phyloP scores from a whole-genome alignment of 2,888 invertebrate genomes.

The Pseudolycoriella hygida region DNA sequence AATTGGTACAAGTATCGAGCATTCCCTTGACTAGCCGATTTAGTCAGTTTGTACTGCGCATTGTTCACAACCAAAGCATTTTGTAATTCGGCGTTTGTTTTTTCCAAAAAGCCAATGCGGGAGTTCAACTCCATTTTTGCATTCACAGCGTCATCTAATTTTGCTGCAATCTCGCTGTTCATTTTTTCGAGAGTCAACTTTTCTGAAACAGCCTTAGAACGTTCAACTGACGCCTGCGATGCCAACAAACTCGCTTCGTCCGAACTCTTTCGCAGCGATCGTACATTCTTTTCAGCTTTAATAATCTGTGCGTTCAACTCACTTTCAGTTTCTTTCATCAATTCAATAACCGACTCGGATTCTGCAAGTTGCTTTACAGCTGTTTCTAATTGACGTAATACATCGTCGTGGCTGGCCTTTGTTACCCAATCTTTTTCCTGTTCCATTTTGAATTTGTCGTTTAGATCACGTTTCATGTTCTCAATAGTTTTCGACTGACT shows the following conservation, averaged over 20 bases:
- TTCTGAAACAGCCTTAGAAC: conserved; percentile 54
- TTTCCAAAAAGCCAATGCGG: conserved; percentile 18
- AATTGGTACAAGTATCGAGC: not conserved
- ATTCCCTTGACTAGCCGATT: conserved; percentile 3
- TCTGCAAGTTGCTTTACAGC: conserved; percentile 30
- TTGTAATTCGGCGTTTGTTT: conserved; percentile 23
- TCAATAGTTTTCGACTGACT: conserved; percentile 17
- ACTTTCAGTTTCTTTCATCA: conserved; percentile 27
- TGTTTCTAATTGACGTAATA: conserved; percentile 29
- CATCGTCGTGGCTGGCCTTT: conserved; percentile 35
- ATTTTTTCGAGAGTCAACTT: conserved; percentile 47
- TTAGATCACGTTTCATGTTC: conserved; percentile 8
- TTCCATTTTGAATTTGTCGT: conserved; percentile 6
- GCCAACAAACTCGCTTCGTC: conserved; percentile 56
- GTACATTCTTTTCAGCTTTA: conserved; percentile 30
- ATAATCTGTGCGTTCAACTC: conserved; percentile 17
- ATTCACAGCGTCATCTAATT: conserved; percentile 28
- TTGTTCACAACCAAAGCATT: conserved; percentile 14
- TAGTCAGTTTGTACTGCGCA: not conserved
- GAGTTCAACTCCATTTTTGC: conserved; percentile 22
- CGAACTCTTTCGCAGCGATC: conserved; percentile 43
- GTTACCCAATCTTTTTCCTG: conserved; percentile 30
- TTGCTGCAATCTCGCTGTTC: conserved; percentile 36
- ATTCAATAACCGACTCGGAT: conserved; percentile 25
- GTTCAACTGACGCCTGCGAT: conserved; percentile 54